Percentiles rank a stretch among this genome's conserved stretches.
phyloP scores from a whole-genome alignment of 2,888 invertebrate genomes.

The Cryptosula pallasiana region DNA sequence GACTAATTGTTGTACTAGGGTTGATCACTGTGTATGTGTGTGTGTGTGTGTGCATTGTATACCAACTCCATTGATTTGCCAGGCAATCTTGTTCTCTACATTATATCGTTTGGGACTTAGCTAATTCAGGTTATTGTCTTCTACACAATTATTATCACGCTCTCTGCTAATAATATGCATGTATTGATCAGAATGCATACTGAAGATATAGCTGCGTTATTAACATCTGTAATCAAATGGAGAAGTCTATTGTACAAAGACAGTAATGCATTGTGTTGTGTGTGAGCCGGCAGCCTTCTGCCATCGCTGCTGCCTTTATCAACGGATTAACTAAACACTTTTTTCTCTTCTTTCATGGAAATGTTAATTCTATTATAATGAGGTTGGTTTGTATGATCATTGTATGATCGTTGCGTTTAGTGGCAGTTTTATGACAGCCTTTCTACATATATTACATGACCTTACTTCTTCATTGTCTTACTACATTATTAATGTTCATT shows the following conservation, averaged over 20 bases:
- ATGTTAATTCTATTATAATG: not conserved
- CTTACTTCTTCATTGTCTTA: no score
- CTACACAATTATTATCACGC: conserved; percentile 19
- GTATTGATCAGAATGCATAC: conserved; percentile 10
- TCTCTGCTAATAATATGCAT: conserved; percentile 17
- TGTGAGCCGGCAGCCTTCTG: no score
- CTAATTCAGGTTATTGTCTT: conserved; percentile 24
- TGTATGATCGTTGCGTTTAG: no score
- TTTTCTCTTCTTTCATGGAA: not conserved
- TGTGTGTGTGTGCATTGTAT: no score
- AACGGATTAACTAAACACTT: no score
- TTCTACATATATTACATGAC: no score
- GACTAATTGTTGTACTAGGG: no score
- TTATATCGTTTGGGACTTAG: conserved; percentile 20
- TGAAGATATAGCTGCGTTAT: conserved; percentile 11
- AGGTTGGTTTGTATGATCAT: not conserved
- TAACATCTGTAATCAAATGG: conserved; percentile 24
- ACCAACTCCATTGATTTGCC: conserved; percentile 18
- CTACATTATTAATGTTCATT: no score
- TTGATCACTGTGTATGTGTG: no score
- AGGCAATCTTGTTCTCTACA: conserved; percentile 10
- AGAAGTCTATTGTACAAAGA: conserved; percentile 21
- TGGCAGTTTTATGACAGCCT: no score
- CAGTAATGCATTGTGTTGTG: conserved; percentile 5
- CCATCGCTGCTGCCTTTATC: no score